These are phyloP conservation scores for Priocnemis perturbator DNA, from an alignment of 2,888 invertebrate genomes.

Conservation along the genomic window DNA sequence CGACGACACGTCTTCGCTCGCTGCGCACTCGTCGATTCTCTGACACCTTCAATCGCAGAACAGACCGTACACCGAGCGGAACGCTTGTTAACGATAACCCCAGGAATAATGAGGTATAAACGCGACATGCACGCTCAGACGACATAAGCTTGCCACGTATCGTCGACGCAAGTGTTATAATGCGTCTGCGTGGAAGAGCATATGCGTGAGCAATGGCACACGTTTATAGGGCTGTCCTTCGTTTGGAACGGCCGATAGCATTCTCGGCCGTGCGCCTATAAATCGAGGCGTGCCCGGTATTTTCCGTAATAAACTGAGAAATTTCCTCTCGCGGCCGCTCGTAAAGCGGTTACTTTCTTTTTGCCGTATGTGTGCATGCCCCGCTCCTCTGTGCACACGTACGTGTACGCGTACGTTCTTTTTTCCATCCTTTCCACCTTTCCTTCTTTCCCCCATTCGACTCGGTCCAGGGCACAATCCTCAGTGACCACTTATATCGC, in stretches of 20 bases:
- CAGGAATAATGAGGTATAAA: constrained; percentile 44
- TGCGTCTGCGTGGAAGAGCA: not conserved
- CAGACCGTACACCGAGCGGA: constrained; percentile 3
- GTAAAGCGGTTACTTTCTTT: constrained; percentile 26
- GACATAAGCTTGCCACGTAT: no score
- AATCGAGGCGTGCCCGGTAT: constrained; percentile 44
- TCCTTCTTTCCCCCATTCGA: no score
- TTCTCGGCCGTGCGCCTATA: constrained; percentile 40
- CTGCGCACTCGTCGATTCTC: no score
- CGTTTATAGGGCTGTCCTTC: constrained; percentile 12
- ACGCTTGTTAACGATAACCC: constrained; percentile 42
- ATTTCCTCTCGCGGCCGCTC: constrained; percentile 30
- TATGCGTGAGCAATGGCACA: not conserved
- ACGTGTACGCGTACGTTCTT: not conserved
- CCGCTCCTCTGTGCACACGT: not conserved
- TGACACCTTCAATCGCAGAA: not conserved
- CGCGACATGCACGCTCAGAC: not conserved
- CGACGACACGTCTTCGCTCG: no score
- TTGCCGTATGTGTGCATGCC: not conserved
- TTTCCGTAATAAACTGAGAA: constrained; percentile 37
- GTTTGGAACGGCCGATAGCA: constrained; percentile 24
- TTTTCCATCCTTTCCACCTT: not conserved
- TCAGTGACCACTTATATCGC: no score
- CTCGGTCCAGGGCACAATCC: no score
- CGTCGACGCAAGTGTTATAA: no score